These are phyloP conservation scores for Philaethria dido DNA, from an alignment of 2,888 invertebrate genomes.

Conservation along the genomic window DNA sequence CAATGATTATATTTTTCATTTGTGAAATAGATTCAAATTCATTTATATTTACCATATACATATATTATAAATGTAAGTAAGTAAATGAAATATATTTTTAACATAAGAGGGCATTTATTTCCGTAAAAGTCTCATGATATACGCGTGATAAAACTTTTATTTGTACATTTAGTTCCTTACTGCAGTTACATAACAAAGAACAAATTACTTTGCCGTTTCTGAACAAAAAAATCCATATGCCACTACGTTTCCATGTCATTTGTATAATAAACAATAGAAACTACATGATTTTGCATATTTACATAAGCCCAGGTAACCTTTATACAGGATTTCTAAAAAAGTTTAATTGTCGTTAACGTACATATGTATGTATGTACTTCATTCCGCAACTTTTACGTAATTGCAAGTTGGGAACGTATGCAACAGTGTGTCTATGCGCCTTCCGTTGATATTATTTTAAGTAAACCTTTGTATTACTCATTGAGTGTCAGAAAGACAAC, in stretches of 20 bases:
- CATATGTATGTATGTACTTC: background rate
- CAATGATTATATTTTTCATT: too few species aligned
- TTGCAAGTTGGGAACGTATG: background rate
- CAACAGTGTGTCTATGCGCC: background rate
- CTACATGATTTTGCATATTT: conserved; percentile 32
- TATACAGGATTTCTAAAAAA: conserved; percentile 38
- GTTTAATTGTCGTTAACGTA: conserved; percentile 23
- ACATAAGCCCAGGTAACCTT: conserved; percentile 38
- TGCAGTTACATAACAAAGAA: conserved; percentile 2
- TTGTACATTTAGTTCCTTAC: background rate
- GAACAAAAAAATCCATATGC: background rate
- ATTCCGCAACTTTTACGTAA: conserved; percentile 29
- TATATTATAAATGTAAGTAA: too few species aligned
- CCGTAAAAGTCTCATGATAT: too few species aligned
- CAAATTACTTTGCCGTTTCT: background rate
- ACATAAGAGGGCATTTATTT: too few species aligned
- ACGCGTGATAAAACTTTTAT: background rate
- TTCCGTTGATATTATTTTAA: too few species aligned
- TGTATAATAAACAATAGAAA: conserved; percentile 33
- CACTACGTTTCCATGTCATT: conserved; percentile 8
- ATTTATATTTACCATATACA: too few species aligned
- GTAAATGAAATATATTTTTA: too few species aligned
- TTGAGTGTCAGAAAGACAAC: too few species aligned
- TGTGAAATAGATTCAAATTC: too few species aligned
- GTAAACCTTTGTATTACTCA: too few species aligned